Percentiles rank a stretch among this genome's conserved stretches.
Conservation (phyloP, 2,888 invertebrate genomes). For the Hypena proboscidalis region DNA sequence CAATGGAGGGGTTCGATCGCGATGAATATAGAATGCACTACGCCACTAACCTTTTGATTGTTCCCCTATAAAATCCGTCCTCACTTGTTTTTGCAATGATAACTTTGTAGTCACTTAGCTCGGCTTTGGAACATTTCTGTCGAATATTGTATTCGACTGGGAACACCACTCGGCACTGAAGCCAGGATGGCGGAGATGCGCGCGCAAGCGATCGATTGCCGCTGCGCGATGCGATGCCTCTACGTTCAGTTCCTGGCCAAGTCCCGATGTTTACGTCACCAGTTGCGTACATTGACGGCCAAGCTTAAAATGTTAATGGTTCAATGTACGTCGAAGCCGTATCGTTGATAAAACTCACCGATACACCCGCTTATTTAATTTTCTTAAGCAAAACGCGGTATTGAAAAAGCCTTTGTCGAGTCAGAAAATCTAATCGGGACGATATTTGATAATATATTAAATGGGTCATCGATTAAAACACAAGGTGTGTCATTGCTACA, state of each 20-base stretch:
- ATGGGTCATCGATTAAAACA: no score
- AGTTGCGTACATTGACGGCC: slow-evolving; percentile 80
- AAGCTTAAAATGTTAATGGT: slow-evolving; percentile 54
- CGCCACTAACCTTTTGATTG: slow-evolving; percentile 58
- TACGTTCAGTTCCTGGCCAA: slow-evolving; percentile 65
- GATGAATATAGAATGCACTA: slow-evolving; percentile 3
- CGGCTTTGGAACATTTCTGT: slow-evolving; percentile 79
- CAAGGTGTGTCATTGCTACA: no score
- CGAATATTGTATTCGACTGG: slow-evolving; percentile 73
- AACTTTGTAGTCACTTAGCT: slow-evolving; percentile 68
- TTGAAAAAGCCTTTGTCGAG: no score
- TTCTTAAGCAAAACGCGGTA: no score
- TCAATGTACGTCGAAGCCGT: slow-evolving; percentile 53
- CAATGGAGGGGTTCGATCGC: slow-evolving; percentile 23
- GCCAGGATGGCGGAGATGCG: slow-evolving; percentile 75
- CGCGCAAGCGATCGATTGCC: slow-evolving; percentile 81
- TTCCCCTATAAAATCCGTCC: slow-evolving; percentile 37
- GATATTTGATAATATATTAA: no score
- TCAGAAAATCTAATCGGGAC: no score
- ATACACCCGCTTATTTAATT: slow-evolving; percentile 21
- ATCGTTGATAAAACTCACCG: slow-evolving; percentile 24
- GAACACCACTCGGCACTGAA: slow-evolving; percentile 63
- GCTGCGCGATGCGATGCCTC: slow-evolving; percentile 74
- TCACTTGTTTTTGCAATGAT: slow-evolving; percentile 49
- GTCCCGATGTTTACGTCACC: slow-evolving; percentile 79